Conservation (phyloP, 2,113 vertebrate genomes). For the Ochotona princeps region DNA sequence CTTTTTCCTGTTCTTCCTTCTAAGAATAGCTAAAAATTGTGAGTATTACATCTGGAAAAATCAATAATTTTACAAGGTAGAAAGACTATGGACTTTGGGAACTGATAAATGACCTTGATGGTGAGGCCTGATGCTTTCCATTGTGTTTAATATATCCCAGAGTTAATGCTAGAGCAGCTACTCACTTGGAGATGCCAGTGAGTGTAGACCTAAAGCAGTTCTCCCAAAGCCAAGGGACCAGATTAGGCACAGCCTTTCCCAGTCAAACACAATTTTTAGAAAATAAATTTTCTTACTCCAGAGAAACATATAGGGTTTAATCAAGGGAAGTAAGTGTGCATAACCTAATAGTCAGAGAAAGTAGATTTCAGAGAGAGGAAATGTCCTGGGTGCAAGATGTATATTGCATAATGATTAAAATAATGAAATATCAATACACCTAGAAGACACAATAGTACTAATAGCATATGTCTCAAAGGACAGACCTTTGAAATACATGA, state of each 20-base stretch:
- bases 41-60: neutral
- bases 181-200: neutral
- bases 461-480: neutral
- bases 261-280: neutral
- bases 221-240: accelerated
- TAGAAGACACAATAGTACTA: neutral
- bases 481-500: neutral
- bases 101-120: accelerated
- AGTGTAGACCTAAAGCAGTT: no score
- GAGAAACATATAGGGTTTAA: neutral
- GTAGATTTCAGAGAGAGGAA: neutral
- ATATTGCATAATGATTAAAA: neutral
- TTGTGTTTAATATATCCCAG: neutral
- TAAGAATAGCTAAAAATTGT: neutral
- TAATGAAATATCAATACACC: neutral
- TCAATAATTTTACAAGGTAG: neutral
- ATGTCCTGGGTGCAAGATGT: neutral
- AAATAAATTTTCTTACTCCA: neutral
- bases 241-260: neutral
- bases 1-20: neutral
- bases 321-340: neutral
- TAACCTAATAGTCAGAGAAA: neutral
- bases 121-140: neutral
- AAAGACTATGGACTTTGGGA: accelerated
- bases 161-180: neutral